A percentile compares a stretch with the other conserved stretches of the same genome.
Evolutionary conservation across 2,797 vertebrate species (phyloP).

Genomic region (Myotis daubentonii): DNA sequence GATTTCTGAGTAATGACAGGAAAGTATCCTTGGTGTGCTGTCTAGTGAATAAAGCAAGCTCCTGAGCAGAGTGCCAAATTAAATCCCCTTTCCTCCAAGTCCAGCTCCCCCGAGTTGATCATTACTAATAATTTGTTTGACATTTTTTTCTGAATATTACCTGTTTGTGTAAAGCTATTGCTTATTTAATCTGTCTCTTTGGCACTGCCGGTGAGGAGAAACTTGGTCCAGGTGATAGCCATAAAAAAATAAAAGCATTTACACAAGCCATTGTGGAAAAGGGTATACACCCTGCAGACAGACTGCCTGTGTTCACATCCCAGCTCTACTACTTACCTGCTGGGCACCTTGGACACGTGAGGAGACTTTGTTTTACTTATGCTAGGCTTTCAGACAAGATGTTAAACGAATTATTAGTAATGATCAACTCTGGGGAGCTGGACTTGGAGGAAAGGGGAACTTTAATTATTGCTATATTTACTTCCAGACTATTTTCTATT

Average conservation of each 20-base stretch:
- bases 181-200: background rate
- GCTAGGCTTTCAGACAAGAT: background rate
- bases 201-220: background rate
- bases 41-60: background rate
- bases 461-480: background rate
- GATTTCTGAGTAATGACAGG: background rate
- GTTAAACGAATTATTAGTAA: background rate
- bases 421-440: background rate
- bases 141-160: too few relatives aligned
- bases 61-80: background rate
- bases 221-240: background rate
- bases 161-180: too few relatives aligned
- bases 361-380: background rate
- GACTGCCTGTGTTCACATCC: background rate
- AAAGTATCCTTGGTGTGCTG: background rate
- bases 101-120: too few relatives aligned
- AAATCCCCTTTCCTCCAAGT: background rate
- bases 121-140: too few relatives aligned
- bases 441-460: background rate
- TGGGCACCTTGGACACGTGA: background rate
- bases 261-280: background rate
- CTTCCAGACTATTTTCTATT: background rate
- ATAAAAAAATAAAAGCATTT: background rate
- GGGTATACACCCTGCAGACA: background rate
- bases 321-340: too few relatives aligned